These are phyloP conservation scores for Archivesica marissinica DNA, from an alignment of 1,140 invertebrate species.

Conservation along the genomic window DNA sequence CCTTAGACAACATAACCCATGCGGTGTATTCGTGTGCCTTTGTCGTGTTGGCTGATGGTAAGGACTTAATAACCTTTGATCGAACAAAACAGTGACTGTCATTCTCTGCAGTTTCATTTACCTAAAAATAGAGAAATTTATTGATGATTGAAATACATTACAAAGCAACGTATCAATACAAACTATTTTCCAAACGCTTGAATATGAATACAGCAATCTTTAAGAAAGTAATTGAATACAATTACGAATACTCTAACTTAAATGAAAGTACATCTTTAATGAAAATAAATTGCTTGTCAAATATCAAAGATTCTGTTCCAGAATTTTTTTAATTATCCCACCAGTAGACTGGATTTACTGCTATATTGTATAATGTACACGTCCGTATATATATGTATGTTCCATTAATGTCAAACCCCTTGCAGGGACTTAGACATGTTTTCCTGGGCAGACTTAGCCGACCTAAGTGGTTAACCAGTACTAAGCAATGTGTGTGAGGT, in stretches of 20 bases:
- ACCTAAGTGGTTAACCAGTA: too few relatives aligned
- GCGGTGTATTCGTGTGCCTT: conserved; percentile 8
- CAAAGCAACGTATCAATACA: neutral
- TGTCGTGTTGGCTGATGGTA: conserved; percentile 25
- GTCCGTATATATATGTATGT: too few relatives aligned
- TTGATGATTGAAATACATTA: neutral
- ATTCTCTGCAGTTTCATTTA: conserved; percentile 22
- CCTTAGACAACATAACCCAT: conserved; percentile 32
- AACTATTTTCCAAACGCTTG: too few relatives aligned
- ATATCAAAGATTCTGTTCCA: neutral
- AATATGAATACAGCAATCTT: too few relatives aligned
- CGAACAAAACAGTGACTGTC: conserved; percentile 19
- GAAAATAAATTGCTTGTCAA: neutral
- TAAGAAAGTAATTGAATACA: neutral
- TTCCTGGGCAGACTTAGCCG: too few relatives aligned
- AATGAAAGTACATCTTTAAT: neutral
- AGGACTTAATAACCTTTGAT: neutral
- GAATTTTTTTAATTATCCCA: neutral
- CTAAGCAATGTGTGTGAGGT: too few relatives aligned
- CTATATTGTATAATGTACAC: too few relatives aligned
- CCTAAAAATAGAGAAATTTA: neutral
- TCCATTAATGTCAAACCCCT: too few relatives aligned
- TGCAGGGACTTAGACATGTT: too few relatives aligned
- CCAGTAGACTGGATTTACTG: too few relatives aligned
- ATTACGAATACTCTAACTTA: neutral